These are phyloP conservation scores for Perizoma affinitatum DNA, from an alignment of 2,888 invertebrate genomes.

Conservation along the genomic window DNA sequence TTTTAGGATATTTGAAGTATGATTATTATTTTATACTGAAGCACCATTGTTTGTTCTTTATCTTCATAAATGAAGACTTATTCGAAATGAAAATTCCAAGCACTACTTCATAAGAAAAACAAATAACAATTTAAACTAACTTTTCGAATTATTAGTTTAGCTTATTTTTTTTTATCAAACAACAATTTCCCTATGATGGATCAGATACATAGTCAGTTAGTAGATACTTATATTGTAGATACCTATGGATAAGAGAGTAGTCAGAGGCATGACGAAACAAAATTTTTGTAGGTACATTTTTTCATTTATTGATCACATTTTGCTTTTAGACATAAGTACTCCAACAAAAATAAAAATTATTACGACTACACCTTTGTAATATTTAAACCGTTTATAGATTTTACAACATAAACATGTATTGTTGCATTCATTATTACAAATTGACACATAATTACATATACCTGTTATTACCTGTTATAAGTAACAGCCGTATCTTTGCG, in stretches of 20 bases:
- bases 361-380: conserved; percentile 8
- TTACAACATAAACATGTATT: conserved; percentile 22
- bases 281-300: too few relatives aligned
- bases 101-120: neutral
- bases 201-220: neutral
- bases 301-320: too few relatives aligned
- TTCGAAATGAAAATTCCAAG: neutral
- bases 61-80: neutral
- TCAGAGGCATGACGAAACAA: too few relatives aligned
- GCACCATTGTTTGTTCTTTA: conserved; percentile 5
- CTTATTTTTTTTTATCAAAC: too few relatives aligned
- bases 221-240: neutral
- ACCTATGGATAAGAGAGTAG: neutral
- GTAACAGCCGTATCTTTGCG: conserved; percentile 55
- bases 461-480: conserved; percentile 38
- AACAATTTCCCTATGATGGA: too few relatives aligned
- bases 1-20: conserved; percentile 28
- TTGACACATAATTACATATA: conserved; percentile 32
- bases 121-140: neutral
- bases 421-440: conserved; percentile 25
- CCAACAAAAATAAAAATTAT: conserved; percentile 2
- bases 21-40: conserved; percentile 27
- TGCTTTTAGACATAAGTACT: too few relatives aligned
- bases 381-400: conserved; percentile 16
- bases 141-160: too few relatives aligned